These are phyloP conservation scores for Platycnemis pennipes DNA, from an alignment of 2,888 invertebrate genomes.

Conservation along the genomic window DNA sequence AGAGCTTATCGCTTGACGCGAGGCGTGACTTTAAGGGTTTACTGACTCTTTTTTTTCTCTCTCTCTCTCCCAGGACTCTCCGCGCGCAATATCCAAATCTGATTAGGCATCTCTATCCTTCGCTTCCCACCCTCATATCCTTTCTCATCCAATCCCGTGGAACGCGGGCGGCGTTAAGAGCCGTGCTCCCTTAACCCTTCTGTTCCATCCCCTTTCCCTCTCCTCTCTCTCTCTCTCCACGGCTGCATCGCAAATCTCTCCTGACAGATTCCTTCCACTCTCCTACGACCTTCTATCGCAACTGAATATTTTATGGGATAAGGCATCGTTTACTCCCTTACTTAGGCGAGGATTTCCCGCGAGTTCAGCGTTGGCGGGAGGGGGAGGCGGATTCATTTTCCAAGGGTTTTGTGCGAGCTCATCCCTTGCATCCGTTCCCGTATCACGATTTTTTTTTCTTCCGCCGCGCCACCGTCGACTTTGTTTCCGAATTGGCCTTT, in stretches of 20 bases:
- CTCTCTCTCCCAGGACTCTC: not conserved
- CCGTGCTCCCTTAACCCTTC: not conserved
- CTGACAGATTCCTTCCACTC: slow-evolving; percentile 28
- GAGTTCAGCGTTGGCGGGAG: not conserved
- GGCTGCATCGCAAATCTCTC: slow-evolving; percentile 31
- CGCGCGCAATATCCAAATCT: slow-evolving; percentile 5
- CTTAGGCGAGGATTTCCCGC: slow-evolving; percentile 27
- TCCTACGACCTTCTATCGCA: slow-evolving; percentile 3
- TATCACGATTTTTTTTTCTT: slow-evolving; percentile 12
- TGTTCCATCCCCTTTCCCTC: not conserved
- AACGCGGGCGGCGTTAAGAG: not conserved
- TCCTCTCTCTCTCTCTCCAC: not conserved
- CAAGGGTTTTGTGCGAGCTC: not conserved
- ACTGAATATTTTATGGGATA: slow-evolving; percentile 13
- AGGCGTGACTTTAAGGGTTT: not conserved
- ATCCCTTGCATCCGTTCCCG: not conserved
- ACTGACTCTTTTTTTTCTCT: not conserved
- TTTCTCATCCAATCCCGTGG: not conserved
- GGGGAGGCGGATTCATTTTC: not conserved
- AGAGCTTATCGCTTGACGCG: not conserved
- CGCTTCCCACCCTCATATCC: not conserved
- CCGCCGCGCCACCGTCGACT: not conserved
- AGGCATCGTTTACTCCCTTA: not conserved
- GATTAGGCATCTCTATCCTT: not conserved
- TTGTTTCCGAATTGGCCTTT: not conserved